Percentiles rank a stretch among this genome's conserved stretches.
Evolutionary conservation across 2,888 invertebrate genomes (phyloP).

Genomic region (Parascotia fuliginaria): DNA sequence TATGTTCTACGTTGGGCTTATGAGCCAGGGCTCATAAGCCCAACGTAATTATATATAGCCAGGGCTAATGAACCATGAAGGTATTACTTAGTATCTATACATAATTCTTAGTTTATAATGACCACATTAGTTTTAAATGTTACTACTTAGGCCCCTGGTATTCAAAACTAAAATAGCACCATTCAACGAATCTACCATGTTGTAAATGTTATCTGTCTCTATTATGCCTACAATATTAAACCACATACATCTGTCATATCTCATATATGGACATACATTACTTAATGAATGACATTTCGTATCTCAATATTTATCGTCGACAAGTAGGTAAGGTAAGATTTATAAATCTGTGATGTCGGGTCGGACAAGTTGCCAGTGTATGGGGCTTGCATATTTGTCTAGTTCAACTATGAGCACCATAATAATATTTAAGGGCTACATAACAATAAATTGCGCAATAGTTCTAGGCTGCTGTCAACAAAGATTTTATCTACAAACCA

Average conservation of each 20-base stretch:
- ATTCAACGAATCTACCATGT: no score
- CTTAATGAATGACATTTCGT: neutral
- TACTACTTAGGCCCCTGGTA: no score
- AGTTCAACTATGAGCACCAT: conserved; percentile 17
- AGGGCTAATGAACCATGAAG: conserved; percentile 52
- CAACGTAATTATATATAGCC: no score
- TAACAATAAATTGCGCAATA: conserved; percentile 41
- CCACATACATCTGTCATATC: no score
- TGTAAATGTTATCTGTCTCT: no score
- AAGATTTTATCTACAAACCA: conserved; percentile 67
- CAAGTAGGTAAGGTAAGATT: conserved; percentile 33
- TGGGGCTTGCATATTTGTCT: conserved; percentile 28
- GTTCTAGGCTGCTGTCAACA: conserved; percentile 50
- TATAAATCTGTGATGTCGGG: conserved; percentile 17
- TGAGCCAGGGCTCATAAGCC: conserved; percentile 26
- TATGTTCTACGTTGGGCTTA: conserved; percentile 49
- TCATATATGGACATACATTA: no score
- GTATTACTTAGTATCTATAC: conserved; percentile 37
- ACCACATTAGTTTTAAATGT: conserved; percentile 2
- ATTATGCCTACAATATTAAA: no score
- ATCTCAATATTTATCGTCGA: conserved; percentile 27
- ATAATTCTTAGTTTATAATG: conserved; percentile 2
- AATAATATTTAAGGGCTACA: conserved; percentile 18
- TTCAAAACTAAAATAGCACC: neutral
- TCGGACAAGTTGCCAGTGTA: conserved; percentile 23